Evolutionary conservation across 2,888 invertebrate species (phyloP).

Genomic region (Mythimna albipuncta): DNA sequence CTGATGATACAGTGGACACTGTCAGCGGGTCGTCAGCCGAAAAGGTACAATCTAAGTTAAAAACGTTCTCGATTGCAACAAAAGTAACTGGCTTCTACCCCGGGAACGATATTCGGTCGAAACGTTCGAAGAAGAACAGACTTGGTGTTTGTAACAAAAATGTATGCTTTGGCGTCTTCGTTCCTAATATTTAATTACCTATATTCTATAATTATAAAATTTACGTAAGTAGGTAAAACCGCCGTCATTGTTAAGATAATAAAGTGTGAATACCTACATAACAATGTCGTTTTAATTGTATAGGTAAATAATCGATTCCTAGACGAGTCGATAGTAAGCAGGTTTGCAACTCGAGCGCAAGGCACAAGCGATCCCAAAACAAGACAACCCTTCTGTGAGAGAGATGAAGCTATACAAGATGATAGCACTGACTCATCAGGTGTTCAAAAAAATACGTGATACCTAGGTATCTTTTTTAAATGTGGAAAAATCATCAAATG

Average conservation of each 20-base stretch:
- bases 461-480: too few relatives aligned
- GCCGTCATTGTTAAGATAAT: slow-evolving; percentile 24
- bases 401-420: too few relatives aligned
- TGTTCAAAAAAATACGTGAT: too few relatives aligned
- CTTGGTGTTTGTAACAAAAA: slow-evolving; percentile 15
- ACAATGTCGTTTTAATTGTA: slow-evolving; percentile 2
- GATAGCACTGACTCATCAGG: too few relatives aligned
- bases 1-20: slow-evolving; percentile 5
- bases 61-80: slow-evolving; percentile 48
- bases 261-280: slow-evolving; percentile 15
- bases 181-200: slow-evolving; percentile 10
- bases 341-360: neutral
- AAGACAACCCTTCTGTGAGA: neutral
- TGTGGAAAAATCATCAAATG: too few relatives aligned
- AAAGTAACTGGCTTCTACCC: slow-evolving; percentile 43
- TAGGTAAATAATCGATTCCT: neutral
- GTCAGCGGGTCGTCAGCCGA: slow-evolving; percentile 13
- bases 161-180: neutral
- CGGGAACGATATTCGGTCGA: slow-evolving; percentile 36
- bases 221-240: slow-evolving; percentile 1
- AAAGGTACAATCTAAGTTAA: slow-evolving; percentile 40
- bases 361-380: neutral
- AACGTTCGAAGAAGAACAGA: slow-evolving; percentile 32
- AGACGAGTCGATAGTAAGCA: too few relatives aligned
- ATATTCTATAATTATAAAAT: neutral